Base-by-base conservation (phyloP, 2,113 vertebrate genomes). In the Archocentrus centrarchus region DNA sequence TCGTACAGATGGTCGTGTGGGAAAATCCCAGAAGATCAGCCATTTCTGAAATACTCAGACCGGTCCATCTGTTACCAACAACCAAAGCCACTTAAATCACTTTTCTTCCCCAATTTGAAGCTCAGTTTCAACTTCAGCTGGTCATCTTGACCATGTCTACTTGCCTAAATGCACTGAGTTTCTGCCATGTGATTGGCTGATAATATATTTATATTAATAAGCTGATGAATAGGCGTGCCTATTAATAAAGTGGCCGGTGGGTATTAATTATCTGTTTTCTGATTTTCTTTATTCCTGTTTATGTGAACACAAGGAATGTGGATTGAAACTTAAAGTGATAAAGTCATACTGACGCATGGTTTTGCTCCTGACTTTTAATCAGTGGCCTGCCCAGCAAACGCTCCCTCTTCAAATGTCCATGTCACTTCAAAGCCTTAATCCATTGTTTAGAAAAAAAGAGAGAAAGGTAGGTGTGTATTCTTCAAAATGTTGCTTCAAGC, bases 31-130 rank as follows among this genome's bases (percentile, higher is more conserved):
- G 41, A 30, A 70, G 10, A 50, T 50, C 44, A 70, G 41, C 24
- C 11, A 44, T 70, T 70, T 70, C 24, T 70, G 24, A 70, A 70
- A 70, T 70, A 30, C 64, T 70, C 64, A 50, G 1, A 70, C 64
- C 64, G 50, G 64, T 30, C 64, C 64, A 70, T 70, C 64, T 70
- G 64, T 50, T 50, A 70, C 22, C 41, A 50, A 70, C 44, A 70
- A 20, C 24, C 7, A 30, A 20, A 70, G 24, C 50, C 44, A 4
- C 24, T 70, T 0, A 53, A 20, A 70, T 50, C 41, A 5, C 5
- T 30, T 50, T 70, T 70, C 15, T 3, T 30, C 6, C 11, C 24
- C 24, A 53, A 11, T 53, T 2, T 73, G 44, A 73, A 11, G 24
- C 44, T 73, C 24, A 13, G 66, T 53, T 73, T 32, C 11, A 53